Evolutionary conservation across 2,797 vertebrate genomes (phyloP).

Genomic region (Notolabrus celidotus): DNA sequence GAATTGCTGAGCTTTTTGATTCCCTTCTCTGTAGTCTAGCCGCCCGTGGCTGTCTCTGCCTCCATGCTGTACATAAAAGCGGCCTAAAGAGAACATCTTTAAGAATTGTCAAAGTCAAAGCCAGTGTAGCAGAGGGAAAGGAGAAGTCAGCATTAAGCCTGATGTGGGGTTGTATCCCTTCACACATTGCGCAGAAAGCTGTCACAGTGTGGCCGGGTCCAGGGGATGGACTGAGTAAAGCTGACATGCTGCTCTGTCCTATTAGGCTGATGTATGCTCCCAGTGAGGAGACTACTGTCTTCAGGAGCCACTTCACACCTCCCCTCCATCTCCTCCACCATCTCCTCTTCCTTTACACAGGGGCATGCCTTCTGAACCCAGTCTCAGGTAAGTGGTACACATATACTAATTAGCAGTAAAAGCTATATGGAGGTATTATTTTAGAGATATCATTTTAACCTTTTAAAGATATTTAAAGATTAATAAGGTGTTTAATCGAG

Average conservation of each 20-base stretch:
- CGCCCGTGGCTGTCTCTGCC: constrained; percentile 31
- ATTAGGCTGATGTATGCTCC: constrained; percentile 78
- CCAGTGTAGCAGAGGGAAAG: constrained; percentile 6
- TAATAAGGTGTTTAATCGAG: too few species aligned
- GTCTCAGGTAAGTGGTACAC: constrained; percentile 87
- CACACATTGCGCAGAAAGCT: constrained; percentile 57
- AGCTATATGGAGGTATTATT: background rate
- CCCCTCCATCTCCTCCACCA: constrained; percentile 46
- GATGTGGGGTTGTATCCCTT: constrained; percentile 54
- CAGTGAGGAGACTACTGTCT: constrained; percentile 73
- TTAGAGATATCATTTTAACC: constrained; percentile 15
- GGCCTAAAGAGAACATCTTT: constrained; percentile 20
- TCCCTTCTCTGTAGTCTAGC: constrained; percentile 19
- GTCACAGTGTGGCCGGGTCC: constrained; percentile 54
- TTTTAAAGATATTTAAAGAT: constrained; percentile 25
- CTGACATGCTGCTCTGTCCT: constrained; percentile 75
- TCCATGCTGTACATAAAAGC: constrained; percentile 11
- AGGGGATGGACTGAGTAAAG: constrained; percentile 62
- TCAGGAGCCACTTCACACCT: constrained; percentile 64
- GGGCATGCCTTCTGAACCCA: constrained; percentile 95
- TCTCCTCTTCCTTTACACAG: constrained; percentile 60
- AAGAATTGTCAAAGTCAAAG: constrained; percentile 45
- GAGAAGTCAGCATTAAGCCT: constrained; percentile 46
- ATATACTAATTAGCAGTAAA: background rate
- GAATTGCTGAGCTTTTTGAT: constrained; percentile 57